Conservation (phyloP, 2,888 invertebrate genomes). For the Muscina levida region DNA sequence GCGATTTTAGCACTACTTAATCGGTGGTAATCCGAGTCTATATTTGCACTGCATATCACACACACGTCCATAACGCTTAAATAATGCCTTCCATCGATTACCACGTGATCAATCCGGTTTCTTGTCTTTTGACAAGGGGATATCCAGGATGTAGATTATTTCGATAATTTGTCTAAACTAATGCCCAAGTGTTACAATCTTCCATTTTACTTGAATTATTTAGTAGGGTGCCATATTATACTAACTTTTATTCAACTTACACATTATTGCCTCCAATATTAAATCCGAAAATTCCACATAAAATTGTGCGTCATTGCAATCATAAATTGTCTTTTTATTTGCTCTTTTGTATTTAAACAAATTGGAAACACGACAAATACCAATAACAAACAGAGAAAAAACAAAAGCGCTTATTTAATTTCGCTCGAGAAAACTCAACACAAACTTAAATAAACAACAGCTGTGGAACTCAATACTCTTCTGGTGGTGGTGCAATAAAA, state of each 20-base stretch:
- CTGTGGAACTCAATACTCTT: neutral
- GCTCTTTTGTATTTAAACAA: constrained; percentile 55
- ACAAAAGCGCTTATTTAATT: constrained; percentile 59
- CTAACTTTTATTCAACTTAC: neutral
- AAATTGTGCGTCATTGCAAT: constrained; percentile 37
- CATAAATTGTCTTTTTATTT: constrained; percentile 44
- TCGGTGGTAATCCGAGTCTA: too few relatives aligned
- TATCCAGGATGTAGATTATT: too few relatives aligned
- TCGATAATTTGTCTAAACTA: too few relatives aligned
- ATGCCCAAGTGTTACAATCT: too few relatives aligned
- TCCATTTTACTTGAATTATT: too few relatives aligned
- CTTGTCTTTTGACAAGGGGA: too few relatives aligned
- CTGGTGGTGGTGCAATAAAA: constrained; percentile 75
- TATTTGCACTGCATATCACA: too few relatives aligned
- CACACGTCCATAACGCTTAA: too few relatives aligned
- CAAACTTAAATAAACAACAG: constrained; percentile 16
- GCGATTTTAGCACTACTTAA: too few relatives aligned
- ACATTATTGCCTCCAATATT: neutral
- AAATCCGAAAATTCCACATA: neutral
- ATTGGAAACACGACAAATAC: neutral
- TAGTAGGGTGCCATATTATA: too few relatives aligned
- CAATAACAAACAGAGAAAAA: neutral
- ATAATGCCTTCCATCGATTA: too few relatives aligned
- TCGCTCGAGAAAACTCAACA: constrained; percentile 57
- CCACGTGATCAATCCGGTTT: too few relatives aligned